Percentiles rank a stretch among this genome's conserved stretches.
Conservation (phyloP, 2,888 invertebrate species). For the Athrips mouffetella region DNA sequence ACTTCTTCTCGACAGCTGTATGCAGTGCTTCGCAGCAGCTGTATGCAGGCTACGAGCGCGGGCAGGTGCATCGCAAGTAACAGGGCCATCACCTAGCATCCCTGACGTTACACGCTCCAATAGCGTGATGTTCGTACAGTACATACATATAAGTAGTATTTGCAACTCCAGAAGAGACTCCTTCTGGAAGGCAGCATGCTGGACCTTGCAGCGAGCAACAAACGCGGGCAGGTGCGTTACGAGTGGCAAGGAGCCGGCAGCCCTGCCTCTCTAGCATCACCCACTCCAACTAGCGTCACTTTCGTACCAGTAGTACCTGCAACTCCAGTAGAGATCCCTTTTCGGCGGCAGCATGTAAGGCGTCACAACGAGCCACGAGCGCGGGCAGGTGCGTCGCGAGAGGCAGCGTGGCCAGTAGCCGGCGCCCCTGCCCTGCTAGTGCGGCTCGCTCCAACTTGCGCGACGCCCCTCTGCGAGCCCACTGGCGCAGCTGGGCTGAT, state of each 20-base stretch:
- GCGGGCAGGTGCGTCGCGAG: constrained; percentile 69
- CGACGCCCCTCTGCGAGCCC: constrained; percentile 56
- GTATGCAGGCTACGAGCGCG: too few species aligned
- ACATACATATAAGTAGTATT: constrained; percentile 63
- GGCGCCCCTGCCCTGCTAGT: constrained; percentile 63
- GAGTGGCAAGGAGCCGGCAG: too few species aligned
- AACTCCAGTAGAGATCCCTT: constrained; percentile 84
- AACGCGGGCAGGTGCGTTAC: too few species aligned
- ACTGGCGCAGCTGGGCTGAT: constrained; percentile 58
- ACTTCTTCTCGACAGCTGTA: too few species aligned
- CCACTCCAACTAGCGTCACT: background rate
- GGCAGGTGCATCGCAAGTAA: too few species aligned
- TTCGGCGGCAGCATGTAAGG: constrained; percentile 86
- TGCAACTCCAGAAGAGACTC: too few species aligned
- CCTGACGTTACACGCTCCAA: background rate
- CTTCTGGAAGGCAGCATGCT: too few species aligned
- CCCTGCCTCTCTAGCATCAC: too few species aligned
- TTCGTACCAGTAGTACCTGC: constrained; percentile 72
- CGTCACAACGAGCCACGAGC: constrained; percentile 86
- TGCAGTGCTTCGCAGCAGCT: too few species aligned
- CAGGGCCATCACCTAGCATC: too few species aligned
- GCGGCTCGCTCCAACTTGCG: constrained; percentile 68
- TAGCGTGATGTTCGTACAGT: too few species aligned
- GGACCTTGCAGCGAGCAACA: too few species aligned
- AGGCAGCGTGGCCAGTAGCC: constrained; percentile 52